These are phyloP conservation scores for Agriopis marginaria DNA, from an alignment of 2,888 invertebrate genomes.

Conservation along the genomic window DNA sequence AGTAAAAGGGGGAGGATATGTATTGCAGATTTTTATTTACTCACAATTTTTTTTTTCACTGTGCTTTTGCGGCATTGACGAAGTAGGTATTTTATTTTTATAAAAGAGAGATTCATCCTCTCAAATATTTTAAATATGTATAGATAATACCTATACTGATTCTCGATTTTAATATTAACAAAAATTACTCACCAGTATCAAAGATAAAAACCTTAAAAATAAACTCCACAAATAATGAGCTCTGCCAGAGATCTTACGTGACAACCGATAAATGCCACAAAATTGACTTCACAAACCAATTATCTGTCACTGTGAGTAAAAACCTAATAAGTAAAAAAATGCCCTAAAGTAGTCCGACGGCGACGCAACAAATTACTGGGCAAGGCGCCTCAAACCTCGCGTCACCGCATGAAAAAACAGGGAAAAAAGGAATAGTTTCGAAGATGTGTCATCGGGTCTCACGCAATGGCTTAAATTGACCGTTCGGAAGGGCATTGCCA, in stretches of 20 bases:
- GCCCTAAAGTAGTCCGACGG: constrained; percentile 52
- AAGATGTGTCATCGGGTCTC: constrained; percentile 73
- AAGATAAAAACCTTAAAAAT: neutral
- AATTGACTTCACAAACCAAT: constrained; percentile 57
- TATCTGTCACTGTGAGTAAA: constrained; percentile 58
- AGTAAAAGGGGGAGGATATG: too few species aligned
- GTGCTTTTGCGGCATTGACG: too few species aligned
- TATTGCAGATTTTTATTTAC: too few species aligned
- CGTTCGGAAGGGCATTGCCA: constrained; percentile 58
- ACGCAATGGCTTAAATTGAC: constrained; percentile 62
- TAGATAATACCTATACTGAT: too few species aligned
- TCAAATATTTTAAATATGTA: too few species aligned
- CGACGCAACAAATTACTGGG: constrained; percentile 74
- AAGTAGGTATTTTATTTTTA: too few species aligned
- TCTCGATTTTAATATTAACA: neutral
- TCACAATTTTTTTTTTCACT: too few species aligned
- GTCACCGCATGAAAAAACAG: constrained; percentile 51
- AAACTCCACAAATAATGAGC: constrained; percentile 33
- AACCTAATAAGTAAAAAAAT: constrained; percentile 55
- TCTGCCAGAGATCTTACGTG: constrained; percentile 35
- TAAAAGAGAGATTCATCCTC: too few species aligned
- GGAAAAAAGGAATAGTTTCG: constrained; percentile 61
- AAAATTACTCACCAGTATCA: neutral
- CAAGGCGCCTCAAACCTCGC: constrained; percentile 72
- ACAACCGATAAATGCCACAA: constrained; percentile 49